A percentile compares a stretch with the other conserved stretches of the same genome.
Conservation (phyloP, 2,888 invertebrate genomes). For the Entomobrya proxima region DNA sequence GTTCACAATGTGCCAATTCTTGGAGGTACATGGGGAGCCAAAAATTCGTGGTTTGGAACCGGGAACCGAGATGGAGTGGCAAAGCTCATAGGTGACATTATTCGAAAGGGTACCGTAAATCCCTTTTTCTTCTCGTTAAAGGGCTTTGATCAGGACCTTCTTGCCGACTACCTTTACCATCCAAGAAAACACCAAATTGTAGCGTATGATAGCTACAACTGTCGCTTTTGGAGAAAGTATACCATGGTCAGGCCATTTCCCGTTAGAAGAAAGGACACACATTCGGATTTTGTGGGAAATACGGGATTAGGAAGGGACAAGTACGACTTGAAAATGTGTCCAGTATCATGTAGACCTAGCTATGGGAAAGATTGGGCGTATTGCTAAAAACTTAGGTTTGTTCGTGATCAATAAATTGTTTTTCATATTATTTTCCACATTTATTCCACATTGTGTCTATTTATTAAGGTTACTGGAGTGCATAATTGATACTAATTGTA, state of each 20-base stretch:
- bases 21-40: slow-evolving; percentile 6
- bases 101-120: too few relatives aligned
- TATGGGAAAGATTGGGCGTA: slow-evolving; percentile 34
- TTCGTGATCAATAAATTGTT: too few relatives aligned
- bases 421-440: too few relatives aligned
- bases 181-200: neutral
- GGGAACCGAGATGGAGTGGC: neutral
- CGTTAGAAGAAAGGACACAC: neutral
- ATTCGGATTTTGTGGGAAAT: slow-evolving; percentile 14
- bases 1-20: neutral
- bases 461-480: too few relatives aligned
- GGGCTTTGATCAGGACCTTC: neutral
- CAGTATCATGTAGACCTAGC: neutral
- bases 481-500: too few relatives aligned
- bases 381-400: too few relatives aligned
- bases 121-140: too few relatives aligned
- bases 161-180: neutral
- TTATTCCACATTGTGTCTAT: too few relatives aligned
- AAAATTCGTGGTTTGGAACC: neutral
- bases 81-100: too few relatives aligned
- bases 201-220: neutral
- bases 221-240: neutral
- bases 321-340: neutral
- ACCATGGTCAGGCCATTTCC: neutral
- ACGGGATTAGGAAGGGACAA: neutral